A percentile compares a stretch with the other conserved stretches of the same genome.
These are phyloP conservation scores for Ricordea florida DNA, from an alignment of 92 coral and sea anemone species.

Conservation along the genomic window DNA sequence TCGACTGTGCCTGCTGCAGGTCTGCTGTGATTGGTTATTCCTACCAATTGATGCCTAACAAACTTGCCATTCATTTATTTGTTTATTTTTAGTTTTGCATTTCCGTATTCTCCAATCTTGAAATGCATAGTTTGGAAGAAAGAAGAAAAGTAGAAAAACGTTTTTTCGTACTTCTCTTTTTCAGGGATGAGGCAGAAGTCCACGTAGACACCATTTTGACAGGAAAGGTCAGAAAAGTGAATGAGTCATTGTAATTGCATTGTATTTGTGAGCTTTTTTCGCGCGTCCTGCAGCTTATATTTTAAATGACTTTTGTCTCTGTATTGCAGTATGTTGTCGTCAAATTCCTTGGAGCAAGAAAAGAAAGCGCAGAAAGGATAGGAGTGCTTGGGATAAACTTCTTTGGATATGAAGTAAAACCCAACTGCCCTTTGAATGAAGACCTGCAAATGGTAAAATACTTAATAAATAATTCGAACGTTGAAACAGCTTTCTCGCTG, in stretches of 20 bases:
- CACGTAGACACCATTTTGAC: slow-evolving; percentile 71
- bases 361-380: slow-evolving; percentile 80
- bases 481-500: no score
- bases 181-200: slow-evolving; percentile 96
- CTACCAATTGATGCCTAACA: no score
- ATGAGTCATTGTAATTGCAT: not conserved
- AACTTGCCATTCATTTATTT: no score
- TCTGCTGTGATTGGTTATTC: no score
- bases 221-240: slow-evolving; percentile 73
- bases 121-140: no score
- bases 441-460: slow-evolving; percentile 73
- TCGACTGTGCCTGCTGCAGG: no score
- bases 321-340: slow-evolving; percentile 77
- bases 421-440: slow-evolving; percentile 71
- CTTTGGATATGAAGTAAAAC: slow-evolving; percentile 87
- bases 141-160: not conserved
- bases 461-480: no score
- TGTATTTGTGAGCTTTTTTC: not conserved
- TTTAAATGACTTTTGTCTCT: not conserved
- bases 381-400: slow-evolving; percentile 94
- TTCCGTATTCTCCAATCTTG: no score
- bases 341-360: slow-evolving; percentile 92
- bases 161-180: not conserved
- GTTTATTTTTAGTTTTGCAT: no score
- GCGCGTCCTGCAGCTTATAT: not conserved